phyloP scores from a whole-genome alignment of 2,888 invertebrate genomes.

The Argynnis bischoffii region DNA sequence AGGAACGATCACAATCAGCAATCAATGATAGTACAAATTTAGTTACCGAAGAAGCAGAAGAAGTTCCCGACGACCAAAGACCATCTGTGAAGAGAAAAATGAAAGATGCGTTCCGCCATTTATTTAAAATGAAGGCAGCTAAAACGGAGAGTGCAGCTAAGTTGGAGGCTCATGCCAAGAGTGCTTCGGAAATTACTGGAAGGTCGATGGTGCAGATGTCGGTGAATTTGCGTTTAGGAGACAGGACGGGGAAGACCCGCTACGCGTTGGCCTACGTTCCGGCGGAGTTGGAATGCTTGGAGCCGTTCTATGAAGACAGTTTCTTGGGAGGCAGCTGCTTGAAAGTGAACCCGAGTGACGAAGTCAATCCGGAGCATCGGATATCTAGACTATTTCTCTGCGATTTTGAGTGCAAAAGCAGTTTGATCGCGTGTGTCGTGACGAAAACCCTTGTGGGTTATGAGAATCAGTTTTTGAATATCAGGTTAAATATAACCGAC shows the following conservation, averaged over 20 bases:
- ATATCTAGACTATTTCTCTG: conserved; percentile 60
- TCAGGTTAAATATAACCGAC: conserved; percentile 49
- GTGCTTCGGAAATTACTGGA: not conserved
- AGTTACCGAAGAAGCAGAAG: conserved; percentile 24
- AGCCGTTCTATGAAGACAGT: conserved; percentile 65
- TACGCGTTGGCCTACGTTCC: conserved; percentile 50
- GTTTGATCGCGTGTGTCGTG: conserved; percentile 63
- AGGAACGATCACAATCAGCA: conserved; percentile 20
- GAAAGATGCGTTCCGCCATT: conserved; percentile 44
- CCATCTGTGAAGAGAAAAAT: conserved; percentile 42
- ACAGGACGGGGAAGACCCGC: conserved; percentile 39
- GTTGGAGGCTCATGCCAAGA: not conserved
- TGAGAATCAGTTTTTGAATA: conserved; percentile 56
- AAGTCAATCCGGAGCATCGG: conserved; percentile 46
- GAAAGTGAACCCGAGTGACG: conserved; percentile 65
- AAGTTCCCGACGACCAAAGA: conserved; percentile 27
- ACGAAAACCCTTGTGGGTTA: conserved; percentile 54
- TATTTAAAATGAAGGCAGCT: conserved; percentile 39
- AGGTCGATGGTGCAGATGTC: conserved; percentile 51
- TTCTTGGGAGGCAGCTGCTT: conserved; percentile 81
- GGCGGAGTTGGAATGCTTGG: conserved; percentile 60
- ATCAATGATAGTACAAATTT: conserved; percentile 23
- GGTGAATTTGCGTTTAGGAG: conserved; percentile 49
- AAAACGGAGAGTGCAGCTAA: conserved; percentile 25
- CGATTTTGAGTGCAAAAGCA: conserved; percentile 55